These are phyloP conservation scores for Batillaria attramentaria DNA, from an alignment of 1,140 invertebrate species.

Conservation along the genomic window DNA sequence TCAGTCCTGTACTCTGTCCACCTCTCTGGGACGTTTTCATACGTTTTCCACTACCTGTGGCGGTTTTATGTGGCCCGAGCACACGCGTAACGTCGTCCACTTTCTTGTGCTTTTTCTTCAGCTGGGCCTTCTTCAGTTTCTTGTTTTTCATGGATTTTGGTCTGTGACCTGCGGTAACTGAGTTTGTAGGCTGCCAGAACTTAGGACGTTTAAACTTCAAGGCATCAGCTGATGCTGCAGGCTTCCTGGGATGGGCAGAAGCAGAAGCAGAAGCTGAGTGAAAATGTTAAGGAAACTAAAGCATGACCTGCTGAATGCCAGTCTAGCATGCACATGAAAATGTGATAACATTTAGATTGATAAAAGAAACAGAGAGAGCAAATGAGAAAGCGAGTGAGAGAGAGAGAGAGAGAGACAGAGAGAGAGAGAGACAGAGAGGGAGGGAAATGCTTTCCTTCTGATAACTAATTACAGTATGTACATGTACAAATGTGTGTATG, in stretches of 20 bases:
- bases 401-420: neutral
- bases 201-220: neutral
- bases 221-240: neutral
- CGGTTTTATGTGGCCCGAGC: no score
- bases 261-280: no score
- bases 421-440: neutral
- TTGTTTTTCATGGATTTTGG: conserved; percentile 1
- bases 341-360: neutral
- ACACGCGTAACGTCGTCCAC: conserved; percentile 18
- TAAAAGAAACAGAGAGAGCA: neutral
- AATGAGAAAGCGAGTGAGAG: neutral
- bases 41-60: no score
- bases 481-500: no score
- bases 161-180: neutral
- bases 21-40: no score
- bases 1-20: no score
- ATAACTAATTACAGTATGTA: no score
- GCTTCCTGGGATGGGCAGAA: conserved; percentile 1
- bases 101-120: conserved; percentile 14
- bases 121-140: neutral
- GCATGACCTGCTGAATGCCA: neutral
- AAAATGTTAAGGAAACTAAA: conserved; percentile 1
- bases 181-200: conserved; percentile 22
- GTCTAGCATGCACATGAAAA: neutral
- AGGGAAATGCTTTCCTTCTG: no score